Conservation (phyloP, 1,140 invertebrate genomes). For the Campodea augens region DNA sequence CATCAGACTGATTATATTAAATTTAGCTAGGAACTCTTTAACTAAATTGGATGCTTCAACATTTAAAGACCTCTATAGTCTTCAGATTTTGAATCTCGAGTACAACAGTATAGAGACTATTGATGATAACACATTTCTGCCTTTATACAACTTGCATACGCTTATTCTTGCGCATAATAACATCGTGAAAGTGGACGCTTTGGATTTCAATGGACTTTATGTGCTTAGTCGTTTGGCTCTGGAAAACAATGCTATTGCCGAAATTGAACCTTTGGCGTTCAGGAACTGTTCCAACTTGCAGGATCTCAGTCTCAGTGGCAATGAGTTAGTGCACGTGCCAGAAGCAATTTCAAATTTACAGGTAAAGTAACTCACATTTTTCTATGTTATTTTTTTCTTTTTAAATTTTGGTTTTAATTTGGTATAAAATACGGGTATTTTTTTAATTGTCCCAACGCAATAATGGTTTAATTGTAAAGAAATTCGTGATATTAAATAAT, state of each 20-base stretch:
- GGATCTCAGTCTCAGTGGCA: constrained; percentile 69
- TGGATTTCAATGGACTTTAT: constrained; percentile 47
- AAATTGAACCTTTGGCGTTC: constrained; percentile 49
- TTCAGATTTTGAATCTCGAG: constrained; percentile 56
- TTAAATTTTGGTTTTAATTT: too few species aligned
- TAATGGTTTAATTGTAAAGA: too few species aligned
- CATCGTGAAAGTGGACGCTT: constrained; percentile 41
- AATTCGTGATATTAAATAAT: too few species aligned
- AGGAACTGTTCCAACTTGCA: constrained; percentile 57
- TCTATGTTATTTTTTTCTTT: too few species aligned
- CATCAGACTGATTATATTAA: constrained; percentile 46
- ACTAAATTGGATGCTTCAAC: constrained; percentile 44
- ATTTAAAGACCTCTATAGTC: constrained; percentile 50
- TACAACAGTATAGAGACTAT: constrained; percentile 52
- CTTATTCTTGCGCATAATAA: constrained; percentile 52
- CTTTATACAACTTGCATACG: constrained; percentile 53
- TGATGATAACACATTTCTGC: constrained; percentile 47
- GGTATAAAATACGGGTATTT: too few species aligned
- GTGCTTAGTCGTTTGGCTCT: constrained; percentile 49
- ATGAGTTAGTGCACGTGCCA: constrained; percentile 58
- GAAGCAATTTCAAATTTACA: constrained; percentile 47
- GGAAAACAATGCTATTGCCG: constrained; percentile 49
- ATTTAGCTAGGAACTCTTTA: constrained; percentile 51
- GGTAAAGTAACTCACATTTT: too few species aligned
- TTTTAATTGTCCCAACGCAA: too few species aligned